Base-by-base conservation (phyloP, 2,888 invertebrate genomes). In the Synergus gifuensis region DNA sequence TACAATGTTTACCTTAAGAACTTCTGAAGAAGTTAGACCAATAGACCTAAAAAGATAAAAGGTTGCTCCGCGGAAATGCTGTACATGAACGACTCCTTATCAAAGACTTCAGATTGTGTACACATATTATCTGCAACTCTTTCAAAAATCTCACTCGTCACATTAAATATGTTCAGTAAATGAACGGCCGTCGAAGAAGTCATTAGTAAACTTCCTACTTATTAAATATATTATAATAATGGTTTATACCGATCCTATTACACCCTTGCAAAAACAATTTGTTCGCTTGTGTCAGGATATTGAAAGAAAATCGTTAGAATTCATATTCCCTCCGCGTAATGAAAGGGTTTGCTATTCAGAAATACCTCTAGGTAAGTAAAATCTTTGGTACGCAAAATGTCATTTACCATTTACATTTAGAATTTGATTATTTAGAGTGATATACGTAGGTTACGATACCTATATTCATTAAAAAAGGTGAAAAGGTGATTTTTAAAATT, bases 31-130 rank as follows among this genome's bases (percentile, higher is more conserved):
- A 63, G 78, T 84, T 28, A 28, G 73, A 82, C 79, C n/a, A n/a
- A n/a, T n/a, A n/a, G 86, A 88, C 87, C 87, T 83, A 86, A 85
- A 83, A 86, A 86, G 88, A 90, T 88, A 89, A 87, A 84, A 85
- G 82, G 79, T 84, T 82, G 79, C 62, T 81, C 67, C 66, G 79
- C 77, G 76, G 60, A 82, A 76, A 76, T 77, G 79, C 78, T 46
- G 67, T 76, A 80, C 63, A 58, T 69, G 80, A 46, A 64, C 67
- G 64, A 80, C 67, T 76, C 58, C 78, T 82, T 82, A 83, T 84
- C 73, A 16, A 63, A 83, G 78, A 84, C 67, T 76, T 78, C 77
- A 83, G 78, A 82, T 79, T 81, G 83, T 76, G 73, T 60, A 67
- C 69, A 77, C 22, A 9, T 54, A 79, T 84, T 86, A 88, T 87